Evolutionary conservation across 2,113 vertebrate genomes (phyloP).

Genomic region (Onychostruthus taczanowskii): DNA sequence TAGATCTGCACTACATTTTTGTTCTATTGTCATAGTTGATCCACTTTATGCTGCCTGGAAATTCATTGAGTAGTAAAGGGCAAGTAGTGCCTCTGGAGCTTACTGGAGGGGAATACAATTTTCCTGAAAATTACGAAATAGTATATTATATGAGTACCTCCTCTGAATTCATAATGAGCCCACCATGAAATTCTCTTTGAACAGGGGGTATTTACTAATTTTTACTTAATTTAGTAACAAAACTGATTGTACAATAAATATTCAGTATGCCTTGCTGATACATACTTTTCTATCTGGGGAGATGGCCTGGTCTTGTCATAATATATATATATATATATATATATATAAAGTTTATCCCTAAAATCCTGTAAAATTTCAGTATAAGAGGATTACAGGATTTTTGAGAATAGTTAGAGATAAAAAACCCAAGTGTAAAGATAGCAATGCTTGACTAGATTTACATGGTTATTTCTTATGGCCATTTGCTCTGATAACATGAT

Average conservation of each 20-base stretch:
- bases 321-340: neutral
- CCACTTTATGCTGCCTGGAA: neutral
- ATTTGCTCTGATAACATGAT: accelerated
- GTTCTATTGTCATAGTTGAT: neutral
- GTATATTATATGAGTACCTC: neutral
- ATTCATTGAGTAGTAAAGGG: neutral
- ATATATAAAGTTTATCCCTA: neutral
- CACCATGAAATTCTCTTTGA: neutral
- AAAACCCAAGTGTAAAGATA: neutral
- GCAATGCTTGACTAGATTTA: neutral
- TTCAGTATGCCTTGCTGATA: neutral
- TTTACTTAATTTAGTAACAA: neutral
- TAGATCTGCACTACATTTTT: neutral
- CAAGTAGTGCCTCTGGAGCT: neutral
- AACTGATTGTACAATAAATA: neutral
- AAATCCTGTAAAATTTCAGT: neutral
- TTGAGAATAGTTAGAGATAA: neutral
- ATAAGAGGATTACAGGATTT: neutral
- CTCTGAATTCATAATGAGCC: neutral
- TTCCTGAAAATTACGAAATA: neutral
- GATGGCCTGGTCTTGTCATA: neutral
- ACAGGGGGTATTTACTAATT: neutral
- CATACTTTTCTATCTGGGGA: neutral
- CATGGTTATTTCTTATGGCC: neutral
- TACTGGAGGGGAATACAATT: neutral